These are phyloP conservation scores for Blastomussa wellsi DNA, from an alignment of 92 coral and sea anemone species.

Conservation along the genomic window DNA sequence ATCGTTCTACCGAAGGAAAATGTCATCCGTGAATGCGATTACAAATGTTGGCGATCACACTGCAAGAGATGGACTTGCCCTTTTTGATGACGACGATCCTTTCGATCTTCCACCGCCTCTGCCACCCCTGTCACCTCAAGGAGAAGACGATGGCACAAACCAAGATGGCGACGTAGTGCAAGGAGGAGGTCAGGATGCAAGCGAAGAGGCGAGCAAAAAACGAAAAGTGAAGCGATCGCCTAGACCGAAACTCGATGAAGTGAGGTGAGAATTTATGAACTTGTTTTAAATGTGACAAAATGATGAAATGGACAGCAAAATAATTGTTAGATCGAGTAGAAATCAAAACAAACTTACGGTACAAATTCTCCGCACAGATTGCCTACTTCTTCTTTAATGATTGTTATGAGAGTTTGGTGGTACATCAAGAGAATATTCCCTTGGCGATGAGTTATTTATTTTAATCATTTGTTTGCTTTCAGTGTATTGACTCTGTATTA, in stretches of 20 bases:
- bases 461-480: background rate
- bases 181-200: slow-evolving; percentile 22
- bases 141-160: slow-evolving; percentile 32
- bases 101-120: slow-evolving; percentile 90
- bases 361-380: no score
- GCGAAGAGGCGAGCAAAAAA: slow-evolving; percentile 57
- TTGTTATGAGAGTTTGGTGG: background rate
- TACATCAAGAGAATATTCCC: background rate
- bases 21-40: slow-evolving; percentile 48
- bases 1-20: slow-evolving; percentile 11
- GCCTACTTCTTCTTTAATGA: no score
- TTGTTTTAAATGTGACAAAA: background rate
- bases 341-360: no score
- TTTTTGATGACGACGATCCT: slow-evolving; percentile 81
- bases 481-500: background rate
- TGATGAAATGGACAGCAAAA: background rate
- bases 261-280: slow-evolving; percentile 52
- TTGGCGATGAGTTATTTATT: background rate
- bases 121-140: slow-evolving; percentile 66
- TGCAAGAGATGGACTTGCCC: slow-evolving; percentile 45
- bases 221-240: slow-evolving; percentile 74
- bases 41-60: slow-evolving; percentile 63
- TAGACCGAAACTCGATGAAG: slow-evolving; percentile 77
- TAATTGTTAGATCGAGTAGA: no score
- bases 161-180: slow-evolving; percentile 42